phyloP scores from a whole-genome alignment of 1,140 invertebrate genomes.

The Chrysoperla carnea region DNA sequence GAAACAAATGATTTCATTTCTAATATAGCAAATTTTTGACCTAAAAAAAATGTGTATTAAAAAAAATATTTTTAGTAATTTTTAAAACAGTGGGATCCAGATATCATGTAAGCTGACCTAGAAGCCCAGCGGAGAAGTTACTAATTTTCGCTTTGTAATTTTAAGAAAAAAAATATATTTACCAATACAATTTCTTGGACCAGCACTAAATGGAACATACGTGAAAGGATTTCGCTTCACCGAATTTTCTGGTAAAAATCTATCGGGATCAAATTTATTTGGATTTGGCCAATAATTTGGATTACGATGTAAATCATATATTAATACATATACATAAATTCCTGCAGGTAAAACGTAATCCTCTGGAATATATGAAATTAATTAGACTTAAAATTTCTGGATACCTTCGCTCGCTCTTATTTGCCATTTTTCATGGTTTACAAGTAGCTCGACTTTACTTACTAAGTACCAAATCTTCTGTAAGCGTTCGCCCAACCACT shows the following conservation, averaged over 20 bases:
- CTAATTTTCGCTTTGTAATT: too few relatives aligned
- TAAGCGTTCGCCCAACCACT: slow-evolving; percentile 39
- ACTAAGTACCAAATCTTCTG: slow-evolving; percentile 36
- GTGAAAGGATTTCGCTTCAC: slow-evolving; percentile 27
- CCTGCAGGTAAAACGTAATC: slow-evolving; percentile 28
- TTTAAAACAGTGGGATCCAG: too few relatives aligned
- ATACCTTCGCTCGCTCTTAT: too few relatives aligned
- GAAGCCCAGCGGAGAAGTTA: too few relatives aligned
- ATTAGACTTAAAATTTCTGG: too few relatives aligned
- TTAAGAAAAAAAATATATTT: too few relatives aligned
- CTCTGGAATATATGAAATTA: slow-evolving; percentile 17
- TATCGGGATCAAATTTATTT: slow-evolving; percentile 55
- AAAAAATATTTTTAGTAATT: too few relatives aligned
- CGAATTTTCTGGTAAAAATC: slow-evolving; percentile 45
- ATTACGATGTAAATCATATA: slow-evolving; percentile 45
- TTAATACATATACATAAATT: slow-evolving; percentile 27
- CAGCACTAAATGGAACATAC: slow-evolving; percentile 52
- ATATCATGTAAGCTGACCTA: too few relatives aligned
- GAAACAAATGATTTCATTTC: too few relatives aligned
- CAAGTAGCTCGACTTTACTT: slow-evolving; percentile 7
- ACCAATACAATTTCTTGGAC: slow-evolving; percentile 52
- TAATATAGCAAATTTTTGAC: too few relatives aligned
- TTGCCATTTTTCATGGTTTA: too few relatives aligned
- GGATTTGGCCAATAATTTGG: slow-evolving; percentile 47
- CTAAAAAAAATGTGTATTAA: too few relatives aligned